These are phyloP conservation scores for Epizoanthus illoricatus DNA, from an alignment of 92 coral and sea anemone species.

Conservation along the genomic window DNA sequence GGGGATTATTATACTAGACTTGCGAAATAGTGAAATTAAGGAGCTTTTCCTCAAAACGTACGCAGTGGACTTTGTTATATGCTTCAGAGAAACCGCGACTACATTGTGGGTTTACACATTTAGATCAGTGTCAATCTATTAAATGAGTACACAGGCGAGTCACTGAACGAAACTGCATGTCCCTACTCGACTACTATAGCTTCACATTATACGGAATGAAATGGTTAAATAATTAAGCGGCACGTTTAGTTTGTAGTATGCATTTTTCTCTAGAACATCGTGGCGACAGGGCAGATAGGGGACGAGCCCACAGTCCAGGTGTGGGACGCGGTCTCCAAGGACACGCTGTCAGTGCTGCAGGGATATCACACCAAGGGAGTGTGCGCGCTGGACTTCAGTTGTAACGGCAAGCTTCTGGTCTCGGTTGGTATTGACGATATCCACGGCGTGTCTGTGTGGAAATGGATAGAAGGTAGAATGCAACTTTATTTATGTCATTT, in stretches of 20 bases:
- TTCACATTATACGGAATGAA: not conserved
- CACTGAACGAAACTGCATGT: not conserved
- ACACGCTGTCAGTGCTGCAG: conserved; percentile 88
- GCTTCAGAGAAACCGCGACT: too few species aligned
- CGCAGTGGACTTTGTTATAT: too few species aligned
- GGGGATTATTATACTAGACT: too few species aligned
- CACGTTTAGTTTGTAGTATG: not conserved
- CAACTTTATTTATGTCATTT: too few species aligned
- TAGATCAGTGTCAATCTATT: too few species aligned
- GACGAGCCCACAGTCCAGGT: conserved; percentile 93
- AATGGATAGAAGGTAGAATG: conserved; percentile 85
- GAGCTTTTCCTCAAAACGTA: too few species aligned
- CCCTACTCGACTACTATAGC: not conserved
- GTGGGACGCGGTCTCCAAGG: conserved; percentile 93
- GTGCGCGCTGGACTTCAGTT: conserved; percentile 91
- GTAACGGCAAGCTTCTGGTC: conserved; percentile 86
- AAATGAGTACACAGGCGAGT: too few species aligned
- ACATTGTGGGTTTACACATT: too few species aligned
- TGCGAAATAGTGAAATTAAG: too few species aligned
- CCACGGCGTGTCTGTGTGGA: conserved; percentile 95
- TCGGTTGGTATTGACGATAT: conserved; percentile 91
- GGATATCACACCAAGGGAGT: conserved; percentile 90
- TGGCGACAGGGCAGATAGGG: conserved; percentile 98
- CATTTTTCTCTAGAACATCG: conserved; percentile 67
- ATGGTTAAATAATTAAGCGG: not conserved